Percentiles rank a stretch among this genome's conserved stretches.
Conservation (phyloP, 2,113 vertebrate species). For the Lagopus muta region DNA sequence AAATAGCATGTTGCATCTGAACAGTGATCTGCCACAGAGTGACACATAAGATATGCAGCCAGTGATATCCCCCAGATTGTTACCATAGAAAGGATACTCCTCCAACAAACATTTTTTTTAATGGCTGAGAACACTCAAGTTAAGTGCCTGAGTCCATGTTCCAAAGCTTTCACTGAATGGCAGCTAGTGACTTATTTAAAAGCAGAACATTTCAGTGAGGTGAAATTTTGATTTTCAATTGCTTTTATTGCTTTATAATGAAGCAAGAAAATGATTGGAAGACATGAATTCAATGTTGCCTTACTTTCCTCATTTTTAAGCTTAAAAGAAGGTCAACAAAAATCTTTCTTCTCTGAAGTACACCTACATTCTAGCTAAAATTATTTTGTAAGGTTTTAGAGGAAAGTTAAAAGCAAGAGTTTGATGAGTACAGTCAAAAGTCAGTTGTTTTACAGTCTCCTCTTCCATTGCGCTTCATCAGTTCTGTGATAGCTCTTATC, state of each 20-base stretch:
- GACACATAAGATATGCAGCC: background rate
- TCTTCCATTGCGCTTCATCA: background rate
- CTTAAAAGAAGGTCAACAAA: background rate
- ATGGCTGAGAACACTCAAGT: background rate
- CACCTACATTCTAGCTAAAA: background rate
- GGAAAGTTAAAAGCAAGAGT: background rate
- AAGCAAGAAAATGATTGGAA: background rate
- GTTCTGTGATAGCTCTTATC: background rate
- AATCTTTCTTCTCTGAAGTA: background rate
- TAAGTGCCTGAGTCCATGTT: rapidly evolving
- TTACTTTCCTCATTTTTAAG: background rate
- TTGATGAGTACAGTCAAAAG: background rate
- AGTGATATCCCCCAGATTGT: background rate
- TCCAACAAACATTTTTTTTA: background rate
- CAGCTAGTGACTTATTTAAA: background rate
- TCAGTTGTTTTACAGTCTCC: background rate
- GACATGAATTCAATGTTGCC: background rate
- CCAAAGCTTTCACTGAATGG: background rate
- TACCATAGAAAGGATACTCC: background rate
- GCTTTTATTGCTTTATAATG: background rate
- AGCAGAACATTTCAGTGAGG: background rate
- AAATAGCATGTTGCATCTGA: background rate
- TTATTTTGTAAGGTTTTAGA: background rate
- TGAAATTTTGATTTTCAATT: background rate
- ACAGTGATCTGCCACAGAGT: background rate